These are phyloP conservation scores for Plestiodon gilberti DNA, from an alignment of 2,113 vertebrate species.

Conservation along the genomic window DNA sequence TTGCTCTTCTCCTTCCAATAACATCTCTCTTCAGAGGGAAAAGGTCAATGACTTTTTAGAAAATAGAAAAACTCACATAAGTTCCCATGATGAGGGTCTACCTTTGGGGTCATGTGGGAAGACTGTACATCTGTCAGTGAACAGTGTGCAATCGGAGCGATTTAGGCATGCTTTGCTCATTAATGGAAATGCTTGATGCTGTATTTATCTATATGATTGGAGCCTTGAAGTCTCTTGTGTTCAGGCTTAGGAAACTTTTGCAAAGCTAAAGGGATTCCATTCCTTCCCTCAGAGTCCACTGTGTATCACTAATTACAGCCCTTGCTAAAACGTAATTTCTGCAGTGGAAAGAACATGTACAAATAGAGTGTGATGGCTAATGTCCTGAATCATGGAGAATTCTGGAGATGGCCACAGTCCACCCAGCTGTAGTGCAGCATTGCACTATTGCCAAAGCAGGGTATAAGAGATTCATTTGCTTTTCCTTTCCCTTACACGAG, in stretches of 20 bases:
- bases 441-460: conserved; percentile 15
- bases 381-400: conserved; percentile 14
- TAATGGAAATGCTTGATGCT: neutral
- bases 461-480: neutral
- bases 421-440: neutral
- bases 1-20: neutral
- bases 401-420: neutral
- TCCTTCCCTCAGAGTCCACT: neutral
- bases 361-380: neutral
- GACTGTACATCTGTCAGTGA: neutral
- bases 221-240: neutral
- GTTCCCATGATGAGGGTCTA: neutral
- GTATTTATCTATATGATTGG: neutral
- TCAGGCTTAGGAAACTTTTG: neutral
- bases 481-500: conserved; percentile 18
- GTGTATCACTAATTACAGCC: neutral
- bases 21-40: neutral
- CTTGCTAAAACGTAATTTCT: neutral
- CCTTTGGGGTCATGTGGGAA: neutral
- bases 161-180: neutral
- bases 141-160: neutral
- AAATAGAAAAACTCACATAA: neutral
- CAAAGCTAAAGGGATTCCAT: neutral
- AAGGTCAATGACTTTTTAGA: neutral
- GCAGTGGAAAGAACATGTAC: conserved; percentile 8